Base-by-base conservation (phyloP, 1,140 invertebrate genomes). In the Scaptodrosophila lebanonensis region DNA sequence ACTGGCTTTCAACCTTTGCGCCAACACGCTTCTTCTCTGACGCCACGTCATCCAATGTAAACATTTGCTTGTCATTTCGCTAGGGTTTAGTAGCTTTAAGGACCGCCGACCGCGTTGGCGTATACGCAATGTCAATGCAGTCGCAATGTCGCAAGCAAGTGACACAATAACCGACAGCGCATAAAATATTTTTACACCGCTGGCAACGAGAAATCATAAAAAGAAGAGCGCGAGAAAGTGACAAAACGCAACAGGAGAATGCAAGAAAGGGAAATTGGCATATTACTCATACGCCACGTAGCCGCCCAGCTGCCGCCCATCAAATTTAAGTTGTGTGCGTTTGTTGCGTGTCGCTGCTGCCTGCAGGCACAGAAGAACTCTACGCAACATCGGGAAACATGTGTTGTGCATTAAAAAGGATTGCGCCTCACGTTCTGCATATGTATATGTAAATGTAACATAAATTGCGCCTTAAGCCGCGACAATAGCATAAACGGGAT, bases 161-260 rank as follows among this genome's bases (percentile, higher is more conserved):
- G 12, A 22, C 5, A 12, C 16, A 36, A 16, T n/a, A n/a, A 11
- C 29, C 15, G 47, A 50, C 11, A 9, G 15, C 13, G n/a, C 8
- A 50, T 47, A 68, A 61, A 58, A 58, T 50, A 45, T 61, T 62
- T 76, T 48, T 52, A 38, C 48, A 45, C 39, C 62, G 60, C n/a
- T 65, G 62, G 44, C 61, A 43, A 25, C n/a, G 2, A 13, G 11
- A 44, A n/a, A 25, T 17, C 32, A 61, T 45, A 49, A 33, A 45
- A 8, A 5, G 11, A 3, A 27, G n/a, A 20, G 12, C n/a, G n/a
- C n/a, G n/a, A n/a, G n/a, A 47, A 17, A 36, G 17, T 3, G 12
- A 40, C 2, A 8, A 17, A 20, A 47, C 17, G 68, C 68, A 58
- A 72, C 56, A 66, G 51, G 50, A 71, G 59, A 57, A 56, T 47